phyloP scores from a whole-genome alignment of 2,797 vertebrate species.

The Psittacula derbiana region DNA sequence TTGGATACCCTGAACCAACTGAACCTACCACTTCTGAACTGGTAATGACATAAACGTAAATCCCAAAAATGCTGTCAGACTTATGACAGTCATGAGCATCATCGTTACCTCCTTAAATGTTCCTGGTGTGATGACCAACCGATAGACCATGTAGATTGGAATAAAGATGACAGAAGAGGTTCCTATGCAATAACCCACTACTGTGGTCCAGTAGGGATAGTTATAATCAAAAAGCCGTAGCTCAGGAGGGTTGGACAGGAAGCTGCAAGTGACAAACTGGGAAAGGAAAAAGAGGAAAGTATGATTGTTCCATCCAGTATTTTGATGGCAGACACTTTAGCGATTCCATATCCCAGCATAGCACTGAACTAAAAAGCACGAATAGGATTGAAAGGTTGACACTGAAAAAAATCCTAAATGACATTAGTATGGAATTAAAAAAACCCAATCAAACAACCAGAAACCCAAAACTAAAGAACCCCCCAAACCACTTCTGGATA shows the following conservation, averaged over 20 bases:
- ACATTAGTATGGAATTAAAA: neutral
- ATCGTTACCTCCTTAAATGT: conserved; percentile 89
- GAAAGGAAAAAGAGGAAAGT: conserved; percentile 16
- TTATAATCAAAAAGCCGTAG: conserved; percentile 89
- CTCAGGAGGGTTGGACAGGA: conserved; percentile 88
- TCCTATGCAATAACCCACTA: conserved; percentile 93
- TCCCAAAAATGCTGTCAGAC: neutral
- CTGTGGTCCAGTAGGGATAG: conserved; percentile 91
- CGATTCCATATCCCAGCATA: neutral
- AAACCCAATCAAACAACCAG: neutral
- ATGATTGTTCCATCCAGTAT: neutral
- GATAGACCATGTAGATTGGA: conserved; percentile 89
- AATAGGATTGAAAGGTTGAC: neutral
- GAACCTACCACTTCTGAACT: neutral
- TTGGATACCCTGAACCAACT: neutral
- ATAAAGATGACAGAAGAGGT: conserved; percentile 95
- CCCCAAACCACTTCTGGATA: neutral
- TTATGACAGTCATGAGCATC: neutral
- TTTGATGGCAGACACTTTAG: neutral
- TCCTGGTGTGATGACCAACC: conserved; percentile 86
- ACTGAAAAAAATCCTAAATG: neutral
- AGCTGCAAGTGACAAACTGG: conserved; percentile 96
- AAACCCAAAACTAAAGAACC: neutral
- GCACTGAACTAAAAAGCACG: neutral
- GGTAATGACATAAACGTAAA: neutral